phyloP scores from a whole-genome alignment of 2,797 vertebrate genomes.

The Tympanoctomys barrerae region DNA sequence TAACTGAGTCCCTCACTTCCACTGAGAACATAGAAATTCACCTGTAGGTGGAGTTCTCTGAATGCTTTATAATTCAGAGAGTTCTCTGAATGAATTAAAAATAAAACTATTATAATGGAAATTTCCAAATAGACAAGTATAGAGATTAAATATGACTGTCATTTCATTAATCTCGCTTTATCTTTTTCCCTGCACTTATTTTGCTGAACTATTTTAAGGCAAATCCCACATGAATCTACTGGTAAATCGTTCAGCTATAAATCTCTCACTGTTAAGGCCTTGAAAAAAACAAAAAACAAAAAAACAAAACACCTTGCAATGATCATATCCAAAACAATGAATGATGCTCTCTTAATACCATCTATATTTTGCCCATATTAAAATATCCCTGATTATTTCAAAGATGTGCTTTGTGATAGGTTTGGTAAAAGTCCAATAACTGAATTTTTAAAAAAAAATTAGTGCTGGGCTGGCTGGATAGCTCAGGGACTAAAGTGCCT shows the following conservation, averaged over 20 bases:
- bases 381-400: neutral
- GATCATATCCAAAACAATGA: neutral
- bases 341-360: neutral
- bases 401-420: neutral
- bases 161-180: neutral
- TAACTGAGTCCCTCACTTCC: neutral
- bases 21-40: neutral
- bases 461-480: too few relatives aligned
- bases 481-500: too few relatives aligned
- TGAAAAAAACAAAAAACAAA: neutral
- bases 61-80: neutral
- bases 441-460: neutral
- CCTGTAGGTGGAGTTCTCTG: neutral
- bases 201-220: slow-evolving; percentile 10
- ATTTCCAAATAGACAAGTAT: neutral
- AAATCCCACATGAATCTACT: neutral
- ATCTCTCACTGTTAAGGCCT: neutral
- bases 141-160: neutral
- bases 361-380: neutral
- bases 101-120: neutral
- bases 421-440: slow-evolving; percentile 15
- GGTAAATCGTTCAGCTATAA: neutral
- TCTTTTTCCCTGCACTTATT: neutral
- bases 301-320: neutral
- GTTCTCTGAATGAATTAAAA: neutral